Base-by-base conservation (phyloP, 2,888 invertebrate genomes). In the Aquatica leii region DNA sequence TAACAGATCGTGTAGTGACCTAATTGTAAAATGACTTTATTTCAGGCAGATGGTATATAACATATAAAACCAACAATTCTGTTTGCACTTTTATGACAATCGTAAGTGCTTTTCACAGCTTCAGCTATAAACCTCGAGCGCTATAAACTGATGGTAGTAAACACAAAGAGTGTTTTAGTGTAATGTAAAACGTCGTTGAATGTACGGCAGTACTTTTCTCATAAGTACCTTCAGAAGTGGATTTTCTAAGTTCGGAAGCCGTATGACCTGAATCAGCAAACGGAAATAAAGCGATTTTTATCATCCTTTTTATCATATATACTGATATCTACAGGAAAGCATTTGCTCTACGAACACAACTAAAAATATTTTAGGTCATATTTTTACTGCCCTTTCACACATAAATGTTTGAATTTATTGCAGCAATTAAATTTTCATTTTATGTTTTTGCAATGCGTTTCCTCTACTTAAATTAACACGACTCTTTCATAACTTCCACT, bases 131-230 rank as follows among this genome's bases (percentile, higher is more conserved):
- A 77, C 72, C 71, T 74, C 72, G 71, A 69, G 71, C 68, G 73
- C 73, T 71, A 70, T 76, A 76, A 76, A 76, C 74, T 69, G 72
- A 56, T 69, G 69, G 70, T 72, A 69, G 73, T 75, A 75, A 74
- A 73, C 72, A 61, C 59, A 62, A 66, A 67, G 70, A 69, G 69
- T 69, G 71, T 71, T 73, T 73, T 72, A 74, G 73, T 74, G 72
- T 73, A 73, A 74, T 73, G 71, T 71, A 72, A 73, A 76, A 73
- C 66, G 72, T 70, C 69, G 67, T 63, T 59, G 41, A 59, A 54
- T 52, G 58, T 49, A 55, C 59, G 63, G 59, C 59, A 59, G 50
- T 55, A 59, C 51, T 63, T 63, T 55, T 43, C 24, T 52, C 31
- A 48, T 43, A 48, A 59, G 50, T 49, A 55, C 51, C 55, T 59